Base-by-base conservation (phyloP, 2,888 invertebrate species). In the Dilophus febrilis region DNA sequence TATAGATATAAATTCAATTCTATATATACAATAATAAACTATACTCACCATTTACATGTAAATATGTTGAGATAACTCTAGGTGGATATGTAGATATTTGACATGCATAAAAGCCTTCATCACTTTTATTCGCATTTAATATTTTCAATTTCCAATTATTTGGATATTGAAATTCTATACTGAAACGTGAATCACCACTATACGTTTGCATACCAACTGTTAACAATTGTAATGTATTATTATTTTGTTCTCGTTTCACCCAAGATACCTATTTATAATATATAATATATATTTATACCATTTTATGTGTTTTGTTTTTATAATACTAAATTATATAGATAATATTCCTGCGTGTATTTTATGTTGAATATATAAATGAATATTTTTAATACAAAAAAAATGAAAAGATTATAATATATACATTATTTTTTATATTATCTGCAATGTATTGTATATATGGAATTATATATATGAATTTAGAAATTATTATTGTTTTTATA, bases 221-320 rank as follows among this genome's bases (percentile, higher is more conserved):
- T 38, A 77, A 63, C 35, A 76, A 64, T 34, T 72, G 72, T 0
- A 75, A 72, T 46, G 72, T 69, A 43, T 77, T 75, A 8, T 70
- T 66, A 37, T 68, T 71, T 44, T 71, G 70, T 29, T 66, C 49
- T 67, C 66, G 49, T 66, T 64, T 53, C 38, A 77, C 62, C 77
- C 77, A 77, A 71, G 75, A 74, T 37, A 77, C 77, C 77, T 77
- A n/a, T n/a, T n/a, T n/a, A n/a, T n/a, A n/a, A n/a, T n/a, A n/a
- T n/a, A n/a, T n/a, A n/a, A n/a, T n/a, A 22, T 22, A 8, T 6
- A 22, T 22, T 22, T 22, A 7, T n/a, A 8, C 14, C 13, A 14
- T 16, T 33, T 10, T 10, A 4, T 12, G 12, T 29, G 4, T 29
- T 29, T 29, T 29, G 10, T 29, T 29, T 29, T 29, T 29, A 29